Evolutionary conservation across 2,888 invertebrate species (phyloP).

Genomic region (Drosophila vallismaia): DNA sequence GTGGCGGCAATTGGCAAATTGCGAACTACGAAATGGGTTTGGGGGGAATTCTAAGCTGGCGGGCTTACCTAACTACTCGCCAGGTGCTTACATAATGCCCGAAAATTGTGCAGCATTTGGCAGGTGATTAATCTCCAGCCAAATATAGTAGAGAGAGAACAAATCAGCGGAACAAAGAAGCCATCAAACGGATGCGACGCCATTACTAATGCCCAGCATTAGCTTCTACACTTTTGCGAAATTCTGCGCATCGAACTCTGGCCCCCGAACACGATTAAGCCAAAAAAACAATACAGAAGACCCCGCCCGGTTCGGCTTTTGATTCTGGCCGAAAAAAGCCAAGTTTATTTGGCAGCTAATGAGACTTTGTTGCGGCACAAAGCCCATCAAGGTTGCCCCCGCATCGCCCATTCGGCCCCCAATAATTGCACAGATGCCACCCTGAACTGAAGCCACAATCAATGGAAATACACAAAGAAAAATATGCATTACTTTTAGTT

Average conservation of each 20-base stretch:
- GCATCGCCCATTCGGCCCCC: slow-evolving; percentile 19
- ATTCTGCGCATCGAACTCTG: slow-evolving; percentile 69
- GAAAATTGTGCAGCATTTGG: slow-evolving; percentile 45
- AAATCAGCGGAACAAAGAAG: slow-evolving; percentile 17
- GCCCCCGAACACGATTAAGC: slow-evolving; percentile 53
- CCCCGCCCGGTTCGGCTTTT: slow-evolving; percentile 24
- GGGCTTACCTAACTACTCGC: slow-evolving; percentile 12
- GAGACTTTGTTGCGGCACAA: slow-evolving; percentile 53
- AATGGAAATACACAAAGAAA: slow-evolving; percentile 8
- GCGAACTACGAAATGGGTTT: slow-evolving; percentile 24
- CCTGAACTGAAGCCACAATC: slow-evolving; percentile 27
- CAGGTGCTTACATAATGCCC: slow-evolving; percentile 65
- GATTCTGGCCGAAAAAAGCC: slow-evolving; percentile 55
- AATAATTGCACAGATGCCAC: slow-evolving; percentile 47
- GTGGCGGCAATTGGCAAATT: slow-evolving; percentile 34
- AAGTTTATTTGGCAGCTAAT: slow-evolving; percentile 53
- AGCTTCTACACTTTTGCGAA: slow-evolving; percentile 47
- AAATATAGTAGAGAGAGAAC: not conserved
- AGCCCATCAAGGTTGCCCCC: slow-evolving; percentile 58
- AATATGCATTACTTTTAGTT: too few relatives aligned
- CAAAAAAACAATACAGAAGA: slow-evolving; percentile 55
- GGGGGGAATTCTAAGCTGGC: slow-evolving; percentile 42
- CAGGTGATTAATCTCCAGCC: slow-evolving; percentile 47
- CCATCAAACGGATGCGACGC: slow-evolving; percentile 42
- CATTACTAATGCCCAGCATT: slow-evolving; percentile 78